Base-by-base conservation (phyloP, 2,113 vertebrate genomes). In the Leptobrachium ailaonicum region DNA sequence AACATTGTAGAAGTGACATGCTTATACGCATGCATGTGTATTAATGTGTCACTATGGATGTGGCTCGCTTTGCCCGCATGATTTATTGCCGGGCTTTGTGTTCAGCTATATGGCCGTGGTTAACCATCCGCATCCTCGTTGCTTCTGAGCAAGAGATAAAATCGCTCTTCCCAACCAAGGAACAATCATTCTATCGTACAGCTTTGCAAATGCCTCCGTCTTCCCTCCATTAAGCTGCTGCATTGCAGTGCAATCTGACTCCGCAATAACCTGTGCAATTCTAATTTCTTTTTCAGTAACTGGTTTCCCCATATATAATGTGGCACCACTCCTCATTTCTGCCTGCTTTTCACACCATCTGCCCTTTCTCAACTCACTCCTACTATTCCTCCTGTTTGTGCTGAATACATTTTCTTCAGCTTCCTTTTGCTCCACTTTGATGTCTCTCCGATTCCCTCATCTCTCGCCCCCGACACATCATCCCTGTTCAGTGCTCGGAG, bases 181-280 rank as follows among this genome's bases (percentile, higher is more conserved):
- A 60, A 14, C 56, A 1, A 60, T 60, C 56, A 60, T 11, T 14
- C 11, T 4, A 60, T 14, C 40, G 6, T 73, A 58, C 54, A 20
- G 47, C 71, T 56, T 41, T 79, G 60, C 44, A 71, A 64, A 60
- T 41, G 53, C 67, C 41, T 71, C 58, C 32, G 6, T 50, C 47
- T 50, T 50, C 64, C 20, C 20, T 13, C 43, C 56, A 60, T 60
- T 60, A 79, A 50, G 41, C 54, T 80, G 71, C 71, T 73, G 71
- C 71, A 80, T 80, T 80, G 78, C 78, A 80, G 78, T 80, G 67
- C 66, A 41, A 54, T 45, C 63, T 50, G 40, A 73, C 58, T 47
- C 63, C 41, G 2, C 53, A 60, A n/a, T 40, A 42, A 67, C 32
- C 78, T 32, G 47, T 79, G 68, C 76, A 54, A 58, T 62, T 73